Evolutionary conservation across 2,113 vertebrate species (phyloP), one percentile per base, ranked within the genome.

Genomic region (Kryptolebias marmoratus): DNA sequence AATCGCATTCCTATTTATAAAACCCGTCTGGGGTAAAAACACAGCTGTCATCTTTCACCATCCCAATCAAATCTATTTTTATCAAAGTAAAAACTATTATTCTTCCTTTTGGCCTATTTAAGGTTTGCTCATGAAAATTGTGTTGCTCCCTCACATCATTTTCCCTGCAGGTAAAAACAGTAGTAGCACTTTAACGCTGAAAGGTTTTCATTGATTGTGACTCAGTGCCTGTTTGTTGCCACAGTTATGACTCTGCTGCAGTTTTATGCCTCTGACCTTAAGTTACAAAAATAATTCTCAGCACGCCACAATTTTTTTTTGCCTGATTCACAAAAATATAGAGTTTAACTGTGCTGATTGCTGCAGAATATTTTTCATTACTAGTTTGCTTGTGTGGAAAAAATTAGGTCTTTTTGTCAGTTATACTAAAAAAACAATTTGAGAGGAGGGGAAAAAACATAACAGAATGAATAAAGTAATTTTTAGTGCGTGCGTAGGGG

Each of bases 271-370:
- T 52, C 55, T 71, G 71, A 84, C 71, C 61, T 67, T 55, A 65
- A 71, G 57, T 63, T 58, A 39, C 3, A 5, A 45, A 42, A 64
- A 70, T 69, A 28, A 79, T 64, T 73, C n/a, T 28, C 61, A 32
- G 5, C 12, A 56, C 18, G 3, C 48, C 54, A 52, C 45, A 18
- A 56, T 64, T 2, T 1, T 2, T 1, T 3, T 65, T 73, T 55
- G 27, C 49, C 54, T 64, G 73, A 86, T 47, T 87, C 73, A 49
- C 47, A 68, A 71, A 87, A 73, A 78, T 80, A 82, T 57, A 71
- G 50, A 61, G 81, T 66, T 72, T 70, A 16, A 64, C 9, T 8
- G 39, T 9, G 9, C 70, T 76, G 70, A 82, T 71, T 68, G 71
- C 77, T 59, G 76, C 79, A 83, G 68, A 73, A 79, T 73, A 71